phyloP scores from a whole-genome alignment of 2,888 invertebrate genomes.

The Drosophila mimetica region DNA sequence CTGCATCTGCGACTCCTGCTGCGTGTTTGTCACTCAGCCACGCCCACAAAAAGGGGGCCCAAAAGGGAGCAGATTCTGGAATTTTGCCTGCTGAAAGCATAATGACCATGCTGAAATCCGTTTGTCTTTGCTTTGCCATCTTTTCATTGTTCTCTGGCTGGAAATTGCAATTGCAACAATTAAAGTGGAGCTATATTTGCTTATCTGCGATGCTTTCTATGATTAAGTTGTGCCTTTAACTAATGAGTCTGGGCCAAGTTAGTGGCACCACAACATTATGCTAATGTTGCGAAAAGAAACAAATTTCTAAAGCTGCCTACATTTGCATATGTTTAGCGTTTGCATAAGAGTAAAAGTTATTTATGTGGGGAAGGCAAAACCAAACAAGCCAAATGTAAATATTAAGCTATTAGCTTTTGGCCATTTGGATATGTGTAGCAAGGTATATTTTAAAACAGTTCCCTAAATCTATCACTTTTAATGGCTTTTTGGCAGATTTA shows the following conservation, averaged over 20 bases:
- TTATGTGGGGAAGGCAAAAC: constrained; percentile 46
- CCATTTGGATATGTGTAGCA: background rate
- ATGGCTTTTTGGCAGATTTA: constrained; percentile 42
- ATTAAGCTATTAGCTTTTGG: constrained; percentile 4
- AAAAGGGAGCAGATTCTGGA: constrained; percentile 3
- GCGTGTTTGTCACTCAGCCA: constrained; percentile 48
- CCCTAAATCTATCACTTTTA: constrained; percentile 22
- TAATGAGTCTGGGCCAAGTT: constrained; percentile 19
- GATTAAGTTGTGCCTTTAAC: constrained; percentile 18
- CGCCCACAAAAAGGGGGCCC: constrained; percentile 35
- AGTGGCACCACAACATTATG: constrained; percentile 47
- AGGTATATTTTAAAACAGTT: background rate
- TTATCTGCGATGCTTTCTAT: constrained; percentile 20
- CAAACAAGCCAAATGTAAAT: too few species aligned
- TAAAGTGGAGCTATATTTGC: constrained; percentile 23
- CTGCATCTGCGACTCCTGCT: constrained; percentile 27
- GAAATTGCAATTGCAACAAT: constrained; percentile 38
- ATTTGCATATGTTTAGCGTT: constrained; percentile 59
- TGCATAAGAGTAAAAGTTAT: constrained; percentile 75
- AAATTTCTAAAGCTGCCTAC: constrained; percentile 60
- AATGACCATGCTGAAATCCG: constrained; percentile 33
- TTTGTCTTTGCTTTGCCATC: constrained; percentile 28
- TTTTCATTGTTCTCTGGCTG: constrained; percentile 23
- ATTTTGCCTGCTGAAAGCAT: constrained; percentile 45
- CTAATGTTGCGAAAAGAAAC: constrained; percentile 50